Evolutionary conservation across 2,113 vertebrate species (phyloP), one percentile per base, ranked within the genome.

Genomic region (Thinocorus orbignyianus): DNA sequence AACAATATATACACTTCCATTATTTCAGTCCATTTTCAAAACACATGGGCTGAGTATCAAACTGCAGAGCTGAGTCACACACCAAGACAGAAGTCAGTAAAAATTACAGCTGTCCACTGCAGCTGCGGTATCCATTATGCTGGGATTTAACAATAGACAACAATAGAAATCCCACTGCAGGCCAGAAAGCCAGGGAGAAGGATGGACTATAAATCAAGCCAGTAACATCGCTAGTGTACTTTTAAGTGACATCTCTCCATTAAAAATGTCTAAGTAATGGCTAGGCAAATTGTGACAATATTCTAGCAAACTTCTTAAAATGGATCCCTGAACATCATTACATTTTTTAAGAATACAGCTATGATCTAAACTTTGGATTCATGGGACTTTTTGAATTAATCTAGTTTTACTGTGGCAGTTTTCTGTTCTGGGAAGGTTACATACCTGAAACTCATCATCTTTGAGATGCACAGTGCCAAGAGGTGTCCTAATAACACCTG

Each of bases 31-130:
- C 39, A 69, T 86, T 96, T 88, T 86, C 72, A 69, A 92, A 94
- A 92, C 70, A 72, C 25, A 46, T 8, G 57, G 57, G 8, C 51
- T 69, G 52, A 83, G 35, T 48, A 57, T 22, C 31, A 42, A 86
- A 84, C 39, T 57, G 51, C 72, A 79, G 4, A 60, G 70, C 72
- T 76, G 68, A 86, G 70, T 72, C 72, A 64, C 44, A 94, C 35
- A 94, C 24, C 46, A 64, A 81, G 65, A 69, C 61, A 86, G 35
- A 95, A 97, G 83, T 88, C 91, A 84, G 86, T 86, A 74, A 86
- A 92, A 96, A 88, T 76, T 72, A 91, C 61, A 93, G 88, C 90
- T 92, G 80, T 57, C 88, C 80, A 30, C 37, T 65, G 88, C 80
- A 94, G 77, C 86, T 94, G 77, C 22, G 11, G 39, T 57, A 71